Conservation (phyloP, 2,888 invertebrate species). For the Spilosoma lubricipeda region DNA sequence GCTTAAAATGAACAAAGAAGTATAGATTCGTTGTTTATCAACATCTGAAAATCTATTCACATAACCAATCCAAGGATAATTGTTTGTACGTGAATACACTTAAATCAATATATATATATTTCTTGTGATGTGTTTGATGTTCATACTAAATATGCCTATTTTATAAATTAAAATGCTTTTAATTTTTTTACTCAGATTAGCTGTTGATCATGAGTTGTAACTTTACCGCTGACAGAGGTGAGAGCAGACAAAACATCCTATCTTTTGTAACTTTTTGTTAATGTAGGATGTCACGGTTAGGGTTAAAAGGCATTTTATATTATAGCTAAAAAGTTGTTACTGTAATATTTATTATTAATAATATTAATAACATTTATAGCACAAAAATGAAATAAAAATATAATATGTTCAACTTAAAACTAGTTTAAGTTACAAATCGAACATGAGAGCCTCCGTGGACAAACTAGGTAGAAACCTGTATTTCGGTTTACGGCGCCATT, state of each 20-base stretch:
- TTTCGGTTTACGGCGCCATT: too few species aligned
- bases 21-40: conserved; percentile 22
- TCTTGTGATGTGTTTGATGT: conserved; percentile 16
- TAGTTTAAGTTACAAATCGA: too few species aligned
- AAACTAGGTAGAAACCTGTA: too few species aligned
- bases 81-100: conserved; percentile 54
- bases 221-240: background rate
- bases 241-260: too few species aligned
- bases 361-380: too few species aligned
- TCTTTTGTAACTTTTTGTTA: background rate
- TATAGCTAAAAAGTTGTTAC: background rate
- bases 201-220: background rate
- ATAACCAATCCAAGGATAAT: conserved; percentile 62
- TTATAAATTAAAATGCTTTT: conserved; percentile 14
- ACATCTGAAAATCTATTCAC: conserved; percentile 54
- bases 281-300: background rate
- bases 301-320: background rate
- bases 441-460: too few species aligned
- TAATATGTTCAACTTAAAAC: too few species aligned
- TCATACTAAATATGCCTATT: background rate
- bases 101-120: conserved; percentile 17
- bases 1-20: conserved; percentile 11
- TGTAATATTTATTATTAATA: background rate
- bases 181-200: background rate
- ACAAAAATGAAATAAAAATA: too few species aligned